Evolutionary conservation across 2,113 vertebrate species (phyloP).

Genomic region (Notechis scutatus): DNA sequence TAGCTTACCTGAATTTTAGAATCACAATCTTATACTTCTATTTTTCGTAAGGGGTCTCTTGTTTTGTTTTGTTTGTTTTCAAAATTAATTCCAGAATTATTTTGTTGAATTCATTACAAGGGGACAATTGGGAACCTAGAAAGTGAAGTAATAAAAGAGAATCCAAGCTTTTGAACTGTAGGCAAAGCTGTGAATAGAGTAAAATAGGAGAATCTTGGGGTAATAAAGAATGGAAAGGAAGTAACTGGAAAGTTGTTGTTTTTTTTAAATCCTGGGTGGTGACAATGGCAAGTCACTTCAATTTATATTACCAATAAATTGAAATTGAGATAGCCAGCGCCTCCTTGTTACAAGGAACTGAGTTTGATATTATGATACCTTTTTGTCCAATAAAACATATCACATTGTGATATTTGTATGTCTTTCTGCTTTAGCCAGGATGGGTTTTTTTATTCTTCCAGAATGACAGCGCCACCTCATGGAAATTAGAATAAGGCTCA

Average conservation of each 20-base stretch:
- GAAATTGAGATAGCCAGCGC: not conserved
- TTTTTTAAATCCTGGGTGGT: not conserved
- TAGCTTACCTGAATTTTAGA: not conserved
- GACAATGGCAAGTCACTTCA: not conserved
- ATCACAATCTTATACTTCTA: not conserved
- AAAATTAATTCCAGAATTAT: not conserved
- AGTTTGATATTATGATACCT: not conserved
- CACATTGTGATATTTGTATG: not conserved
- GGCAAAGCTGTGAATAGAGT: not conserved
- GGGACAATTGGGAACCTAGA: not conserved
- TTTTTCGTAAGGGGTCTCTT: not conserved
- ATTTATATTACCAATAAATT: not conserved
- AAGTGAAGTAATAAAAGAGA: not conserved
- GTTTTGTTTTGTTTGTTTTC: not conserved
- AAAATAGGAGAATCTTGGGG: not conserved
- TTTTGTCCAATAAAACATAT: not conserved
- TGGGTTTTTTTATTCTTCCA: not conserved
- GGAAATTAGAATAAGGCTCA: not conserved
- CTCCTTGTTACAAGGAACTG: not conserved
- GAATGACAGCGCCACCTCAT: slow-evolving; percentile 9
- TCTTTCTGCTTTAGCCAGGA: not conserved
- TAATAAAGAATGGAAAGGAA: not conserved
- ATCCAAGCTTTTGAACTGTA: not conserved
- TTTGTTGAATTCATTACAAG: not conserved
- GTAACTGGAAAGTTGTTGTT: not conserved